Percentiles rank a stretch among this genome's conserved stretches.
These are phyloP conservation scores for Sesamia nonagrioides DNA, from an alignment of 1,140 invertebrate genomes.

Conservation along the genomic window DNA sequence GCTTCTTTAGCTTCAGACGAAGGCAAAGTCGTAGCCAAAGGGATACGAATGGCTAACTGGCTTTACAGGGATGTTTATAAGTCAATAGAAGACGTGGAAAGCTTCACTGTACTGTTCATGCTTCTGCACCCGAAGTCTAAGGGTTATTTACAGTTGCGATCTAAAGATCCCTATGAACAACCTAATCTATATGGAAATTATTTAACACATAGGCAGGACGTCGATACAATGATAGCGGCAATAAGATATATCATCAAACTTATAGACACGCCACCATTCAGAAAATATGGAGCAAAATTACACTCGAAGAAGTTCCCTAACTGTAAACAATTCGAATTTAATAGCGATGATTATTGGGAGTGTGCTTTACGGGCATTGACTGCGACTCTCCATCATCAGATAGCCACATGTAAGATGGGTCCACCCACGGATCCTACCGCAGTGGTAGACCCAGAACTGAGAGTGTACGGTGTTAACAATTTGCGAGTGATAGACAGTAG, in stretches of 20 bases:
- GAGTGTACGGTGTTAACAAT: slow-evolving; percentile 90
- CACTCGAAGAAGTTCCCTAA: slow-evolving; percentile 88
- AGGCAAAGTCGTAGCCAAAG: slow-evolving; percentile 88
- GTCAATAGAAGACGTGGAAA: slow-evolving; percentile 88
- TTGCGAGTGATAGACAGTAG: slow-evolving; percentile 93
- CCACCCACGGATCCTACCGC: slow-evolving; percentile 89
- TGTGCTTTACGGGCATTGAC: slow-evolving; percentile 91
- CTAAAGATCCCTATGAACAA: slow-evolving; percentile 91
- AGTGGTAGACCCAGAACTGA: slow-evolving; percentile 92
- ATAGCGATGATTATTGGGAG: slow-evolving; percentile 91
- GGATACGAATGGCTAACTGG: slow-evolving; percentile 88
- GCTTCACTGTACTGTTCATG: slow-evolving; percentile 91
- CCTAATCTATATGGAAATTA: slow-evolving; percentile 93
- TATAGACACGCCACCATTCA: slow-evolving; percentile 88
- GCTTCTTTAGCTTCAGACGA: slow-evolving; percentile 89
- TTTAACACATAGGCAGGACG: slow-evolving; percentile 89
- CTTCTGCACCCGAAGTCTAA: slow-evolving; percentile 92
- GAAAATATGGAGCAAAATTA: slow-evolving; percentile 88
- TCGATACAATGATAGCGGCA: slow-evolving; percentile 90
- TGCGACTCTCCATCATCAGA: slow-evolving; percentile 91
- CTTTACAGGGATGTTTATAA: slow-evolving; percentile 88
- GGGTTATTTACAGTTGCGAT: slow-evolving; percentile 90
- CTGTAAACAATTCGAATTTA: slow-evolving; percentile 87
- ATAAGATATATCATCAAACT: slow-evolving; percentile 90
- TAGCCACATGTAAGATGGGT: slow-evolving; percentile 93